These are phyloP conservation scores for Harpalus rubripes DNA, from an alignment of 2,888 invertebrate genomes.

Conservation along the genomic window DNA sequence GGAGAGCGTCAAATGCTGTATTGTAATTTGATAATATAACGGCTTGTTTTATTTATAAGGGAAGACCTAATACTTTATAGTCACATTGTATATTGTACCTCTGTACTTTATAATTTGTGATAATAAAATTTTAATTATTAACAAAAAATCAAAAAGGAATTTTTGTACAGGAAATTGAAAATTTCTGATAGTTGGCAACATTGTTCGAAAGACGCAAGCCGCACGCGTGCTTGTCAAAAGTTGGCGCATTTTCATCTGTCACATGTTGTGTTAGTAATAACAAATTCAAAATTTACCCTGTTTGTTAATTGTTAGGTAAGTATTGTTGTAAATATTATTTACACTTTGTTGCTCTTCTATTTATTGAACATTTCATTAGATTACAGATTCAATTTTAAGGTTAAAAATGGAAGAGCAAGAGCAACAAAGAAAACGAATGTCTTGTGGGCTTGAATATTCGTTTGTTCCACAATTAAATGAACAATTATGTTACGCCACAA, in stretches of 20 bases:
- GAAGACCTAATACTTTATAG: too few species aligned
- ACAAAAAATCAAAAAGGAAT: too few species aligned
- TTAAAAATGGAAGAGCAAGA: conserved; percentile 70
- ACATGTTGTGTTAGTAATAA: conserved; percentile 46
- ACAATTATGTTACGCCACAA: conserved; percentile 81
- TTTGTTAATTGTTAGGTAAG: conserved; percentile 1
- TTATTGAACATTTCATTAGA: background rate
- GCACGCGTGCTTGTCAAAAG: background rate
- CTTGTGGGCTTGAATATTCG: conserved; percentile 84
- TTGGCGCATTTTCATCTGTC: conserved; percentile 62
- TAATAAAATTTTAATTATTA: too few species aligned
- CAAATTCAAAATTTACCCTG: conserved; percentile 21
- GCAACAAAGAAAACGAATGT: conserved; percentile 79
- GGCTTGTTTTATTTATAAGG: too few species aligned
- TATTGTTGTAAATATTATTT: conserved; percentile 17
- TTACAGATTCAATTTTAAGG: conserved; percentile 10
- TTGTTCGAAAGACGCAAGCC: background rate
- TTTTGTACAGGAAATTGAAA: too few species aligned
- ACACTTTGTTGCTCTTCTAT: background rate
- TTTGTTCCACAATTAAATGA: conserved; percentile 82
- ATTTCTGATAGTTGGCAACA: too few species aligned
- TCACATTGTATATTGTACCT: too few species aligned
- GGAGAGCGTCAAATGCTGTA: too few species aligned
- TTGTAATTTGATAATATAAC: too few species aligned
- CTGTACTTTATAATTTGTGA: too few species aligned